Evolutionary conservation across 2,888 invertebrate genomes (phyloP), one percentile per base, ranked within the genome.

Genomic region (Trileptium ribeirensis): DNA sequence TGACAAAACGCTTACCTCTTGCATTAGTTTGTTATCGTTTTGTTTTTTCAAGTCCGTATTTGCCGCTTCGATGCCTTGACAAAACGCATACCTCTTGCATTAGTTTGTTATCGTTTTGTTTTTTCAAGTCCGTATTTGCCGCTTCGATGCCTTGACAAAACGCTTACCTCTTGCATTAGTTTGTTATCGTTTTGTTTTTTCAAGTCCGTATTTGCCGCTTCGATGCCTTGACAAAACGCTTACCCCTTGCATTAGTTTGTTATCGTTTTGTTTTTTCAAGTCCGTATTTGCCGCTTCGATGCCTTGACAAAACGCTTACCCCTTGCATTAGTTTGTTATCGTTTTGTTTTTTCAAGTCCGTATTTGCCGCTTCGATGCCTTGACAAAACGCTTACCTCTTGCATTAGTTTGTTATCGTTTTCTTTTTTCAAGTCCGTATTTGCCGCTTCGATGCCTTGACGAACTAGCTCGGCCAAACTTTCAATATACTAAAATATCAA

Each of bases 401-500:
- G 95, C 94, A 95, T 94, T 19, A 96, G 90, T 85, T 94, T 93
- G 87, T 95, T 94, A 80, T 95, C 94, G 84, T 94, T 94, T 90
- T 96, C 97, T 83, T 94, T 93, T 89, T 94, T 93, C 79, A 98
- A 90, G 89, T 97, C 97, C 84, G 94, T 93, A 80, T 94, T 95
- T 0, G 97, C 97, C 1, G 94, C 94, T 89, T 95, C 94, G 86
- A 98, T 98, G 79, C 95, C 94, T 87, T 94, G 93, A 88, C 94
- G 94, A 0, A 98, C 93, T 80, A 97, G 94, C 90, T 97, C 96
- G 3, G 96, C 94, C 95, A 98, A 96, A 75, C 95, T 94, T 87
- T 96, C 96, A 82, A 98, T 91, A 79, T 94, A 94, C 88, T 94
- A 92, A 39, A 86, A 83, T 67, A 81, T 8, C n/a, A n/a, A n/a